A percentile compares a stretch with the other conserved stretches of the same genome.
These are phyloP conservation scores for Drosophila putrida DNA, from an alignment of 2,888 invertebrate species.

Conservation along the genomic window DNA sequence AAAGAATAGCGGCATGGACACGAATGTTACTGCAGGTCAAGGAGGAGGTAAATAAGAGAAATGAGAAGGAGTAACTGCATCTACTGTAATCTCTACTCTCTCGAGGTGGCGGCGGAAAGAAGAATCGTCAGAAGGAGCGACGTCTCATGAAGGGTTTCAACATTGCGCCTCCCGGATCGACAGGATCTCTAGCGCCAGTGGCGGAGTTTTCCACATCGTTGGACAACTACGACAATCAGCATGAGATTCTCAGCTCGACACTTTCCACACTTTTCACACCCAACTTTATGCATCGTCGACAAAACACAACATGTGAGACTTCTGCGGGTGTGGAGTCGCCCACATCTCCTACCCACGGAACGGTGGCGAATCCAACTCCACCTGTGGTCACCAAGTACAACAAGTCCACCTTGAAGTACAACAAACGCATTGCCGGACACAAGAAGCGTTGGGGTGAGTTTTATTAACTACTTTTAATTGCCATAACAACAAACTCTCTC, in stretches of 20 bases:
- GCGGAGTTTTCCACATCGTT: slow-evolving; percentile 92
- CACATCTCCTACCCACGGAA: slow-evolving; percentile 60
- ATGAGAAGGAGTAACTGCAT: background rate
- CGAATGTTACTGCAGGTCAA: slow-evolving; percentile 92
- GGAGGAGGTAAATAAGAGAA: slow-evolving; percentile 88
- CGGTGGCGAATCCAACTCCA: slow-evolving; percentile 7
- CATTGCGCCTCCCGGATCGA: slow-evolving; percentile 91
- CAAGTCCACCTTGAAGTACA: slow-evolving; percentile 83
- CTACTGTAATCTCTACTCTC: background rate
- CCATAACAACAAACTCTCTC: background rate
- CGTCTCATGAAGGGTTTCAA: slow-evolving; percentile 97
- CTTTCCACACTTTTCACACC: slow-evolving; percentile 89
- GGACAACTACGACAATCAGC: slow-evolving; percentile 87
- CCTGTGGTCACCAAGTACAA: slow-evolving; percentile 75
- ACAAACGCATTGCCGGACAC: slow-evolving; percentile 88
- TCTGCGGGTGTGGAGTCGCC: slow-evolving; percentile 81
- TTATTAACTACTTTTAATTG: too few species aligned
- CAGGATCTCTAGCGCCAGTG: slow-evolving; percentile 89
- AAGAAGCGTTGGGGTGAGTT: slow-evolving; percentile 90
- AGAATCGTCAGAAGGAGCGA: slow-evolving; percentile 96
- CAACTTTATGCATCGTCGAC: slow-evolving; percentile 83
- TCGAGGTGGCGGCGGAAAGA: slow-evolving; percentile 94
- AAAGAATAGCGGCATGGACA: slow-evolving; percentile 98
- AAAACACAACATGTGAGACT: slow-evolving; percentile 69
- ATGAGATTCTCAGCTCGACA: slow-evolving; percentile 89